A percentile compares a stretch with the other conserved stretches of the same genome.
phyloP scores from a whole-genome alignment of 2,113 vertebrate genomes.

The Pluvianellus socialis region DNA sequence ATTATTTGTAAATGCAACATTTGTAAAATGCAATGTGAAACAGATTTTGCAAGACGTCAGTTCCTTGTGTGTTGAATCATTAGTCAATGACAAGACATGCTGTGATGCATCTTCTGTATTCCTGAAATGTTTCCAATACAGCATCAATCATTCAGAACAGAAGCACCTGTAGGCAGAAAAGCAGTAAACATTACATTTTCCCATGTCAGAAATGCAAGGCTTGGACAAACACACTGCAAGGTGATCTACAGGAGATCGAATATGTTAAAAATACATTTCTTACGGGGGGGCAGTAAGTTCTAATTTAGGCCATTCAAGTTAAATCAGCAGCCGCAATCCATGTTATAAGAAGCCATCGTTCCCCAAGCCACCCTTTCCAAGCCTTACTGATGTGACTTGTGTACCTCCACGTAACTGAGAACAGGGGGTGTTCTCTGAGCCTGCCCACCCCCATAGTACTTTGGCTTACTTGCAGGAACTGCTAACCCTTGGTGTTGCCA shows the following conservation, averaged over 20 bases:
- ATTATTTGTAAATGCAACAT: conserved; percentile 14
- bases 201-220: not conserved
- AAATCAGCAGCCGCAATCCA: not conserved
- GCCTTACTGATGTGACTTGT: not conserved
- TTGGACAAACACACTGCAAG: not conserved
- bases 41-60: conserved; percentile 29
- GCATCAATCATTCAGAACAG: conserved; percentile 24
- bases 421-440: not conserved
- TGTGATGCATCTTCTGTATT: conserved; percentile 26
- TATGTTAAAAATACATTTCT: not conserved
- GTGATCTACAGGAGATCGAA: not conserved
- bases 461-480: conserved; percentile 46
- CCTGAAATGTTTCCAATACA: conserved; percentile 10
- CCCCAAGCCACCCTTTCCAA: not conserved
- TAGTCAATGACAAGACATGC: conserved; percentile 30
- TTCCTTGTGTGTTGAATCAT: conserved; percentile 22
- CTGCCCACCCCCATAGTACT: not conserved
- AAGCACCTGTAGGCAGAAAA: conserved; percentile 49
- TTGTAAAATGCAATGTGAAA: conserved; percentile 28
- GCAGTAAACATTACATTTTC: not conserved
- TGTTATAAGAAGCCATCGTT: not conserved
- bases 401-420: not conserved
- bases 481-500: conserved; percentile 81
- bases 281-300: not conserved
- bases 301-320: not conserved